Conservation (phyloP, 1,140 invertebrate genomes). For the Leptinotarsa undecemlineata region DNA sequence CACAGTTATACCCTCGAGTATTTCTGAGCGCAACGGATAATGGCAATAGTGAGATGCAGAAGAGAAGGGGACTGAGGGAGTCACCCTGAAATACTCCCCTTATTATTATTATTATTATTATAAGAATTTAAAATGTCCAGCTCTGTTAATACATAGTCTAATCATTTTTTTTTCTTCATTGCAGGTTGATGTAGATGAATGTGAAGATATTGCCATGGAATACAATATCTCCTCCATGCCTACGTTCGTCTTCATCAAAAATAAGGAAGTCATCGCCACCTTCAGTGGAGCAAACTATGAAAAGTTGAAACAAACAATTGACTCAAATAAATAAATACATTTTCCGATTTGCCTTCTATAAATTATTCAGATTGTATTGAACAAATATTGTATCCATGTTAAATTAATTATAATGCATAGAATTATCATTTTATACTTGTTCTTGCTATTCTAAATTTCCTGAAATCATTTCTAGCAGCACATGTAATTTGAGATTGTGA, state of each 20-base stretch:
- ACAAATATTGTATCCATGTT: slow-evolving; percentile 16
- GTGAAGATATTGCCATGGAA: slow-evolving; percentile 77
- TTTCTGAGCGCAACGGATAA: too few relatives aligned
- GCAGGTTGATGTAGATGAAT: slow-evolving; percentile 91
- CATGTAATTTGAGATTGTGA: background rate
- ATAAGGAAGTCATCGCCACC: slow-evolving; percentile 67
- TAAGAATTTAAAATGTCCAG: too few relatives aligned
- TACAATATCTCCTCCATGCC: slow-evolving; percentile 90
- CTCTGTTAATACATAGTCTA: background rate
- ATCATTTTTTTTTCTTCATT: slow-evolving; percentile 40
- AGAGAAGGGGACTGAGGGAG: too few relatives aligned
- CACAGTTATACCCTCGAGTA: too few relatives aligned
- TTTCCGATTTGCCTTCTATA: slow-evolving; percentile 12
- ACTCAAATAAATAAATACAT: slow-evolving; percentile 60
- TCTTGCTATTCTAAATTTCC: slow-evolving; percentile 13
- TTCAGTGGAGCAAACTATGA: slow-evolving; percentile 81
- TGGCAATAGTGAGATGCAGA: too few relatives aligned
- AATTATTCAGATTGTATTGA: slow-evolving; percentile 9
- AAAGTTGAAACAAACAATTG: slow-evolving; percentile 69
- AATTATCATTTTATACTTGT: slow-evolving; percentile 25
- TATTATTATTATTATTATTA: too few relatives aligned
- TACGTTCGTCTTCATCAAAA: slow-evolving; percentile 90
- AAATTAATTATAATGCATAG: slow-evolving; percentile 17
- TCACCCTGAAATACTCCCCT: too few relatives aligned
- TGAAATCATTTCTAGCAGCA: slow-evolving; percentile 12